Base-by-base conservation (phyloP, 1,140 invertebrate genomes). In the Tetramorium simillimum region DNA sequence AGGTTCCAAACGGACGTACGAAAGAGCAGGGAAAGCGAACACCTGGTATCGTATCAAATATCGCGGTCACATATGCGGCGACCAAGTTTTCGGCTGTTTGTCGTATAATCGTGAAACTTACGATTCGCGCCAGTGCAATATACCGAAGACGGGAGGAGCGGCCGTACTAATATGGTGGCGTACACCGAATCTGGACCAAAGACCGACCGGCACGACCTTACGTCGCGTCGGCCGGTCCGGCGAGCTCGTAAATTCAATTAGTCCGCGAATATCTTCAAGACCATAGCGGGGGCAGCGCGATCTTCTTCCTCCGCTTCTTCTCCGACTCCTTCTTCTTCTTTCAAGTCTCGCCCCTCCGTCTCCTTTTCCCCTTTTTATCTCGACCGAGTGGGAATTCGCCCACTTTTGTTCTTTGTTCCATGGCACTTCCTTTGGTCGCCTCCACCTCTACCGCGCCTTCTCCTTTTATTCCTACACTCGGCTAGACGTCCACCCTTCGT, bases 171-270 rank as follows among this genome's bases (percentile, higher is more conserved):
- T 33, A 33, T 93, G 92, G 93, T 91, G 90, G 90, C 92, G 90
- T 89, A 91, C 91, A 84, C 91, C 91, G 93, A 93, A 92, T 93
- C 93, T 93, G 93, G 91, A 91, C 91, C 89, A 92, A 90, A 92
- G 92, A 91, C 92, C 92, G 91, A 89, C 90, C 92, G 86, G 91
- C 88, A 88, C 89, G 89, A 90, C 85, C 90, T 69, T 88, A 88
- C 87, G 86, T 77, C 87, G 90, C 87, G 86, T 77, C 87, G 90
- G 86, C 73, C 77, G 82, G 80, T 67, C 70, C 88, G 85, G 70
- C 90, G 88, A 91, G 92, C 91, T 93, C 93, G 91, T 94, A 94
- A 94, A 94, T 94, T 94, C 93, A 94, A 94, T 94, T 94, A 94
- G 91, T 92, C 92, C 87, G 92, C 89, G 89, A 93, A 93, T 92